Conservation (phyloP, 2,113 vertebrate genomes). For the Atractosteus spatula region DNA sequence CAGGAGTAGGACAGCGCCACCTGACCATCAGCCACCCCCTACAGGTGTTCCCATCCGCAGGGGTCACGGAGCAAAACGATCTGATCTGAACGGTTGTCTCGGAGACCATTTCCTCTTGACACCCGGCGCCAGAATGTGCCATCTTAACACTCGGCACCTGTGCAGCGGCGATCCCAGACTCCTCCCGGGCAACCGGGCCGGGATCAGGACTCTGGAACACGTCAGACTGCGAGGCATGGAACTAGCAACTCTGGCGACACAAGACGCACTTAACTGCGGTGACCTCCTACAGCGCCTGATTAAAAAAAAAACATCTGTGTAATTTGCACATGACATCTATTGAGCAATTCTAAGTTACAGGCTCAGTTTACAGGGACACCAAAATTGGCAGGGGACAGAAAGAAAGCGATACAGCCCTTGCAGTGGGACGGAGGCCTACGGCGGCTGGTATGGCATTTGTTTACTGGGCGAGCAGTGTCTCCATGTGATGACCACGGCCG, state of each 20-base stretch:
- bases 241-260: not conserved
- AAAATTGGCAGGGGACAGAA: slow-evolving; percentile 34
- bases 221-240: not conserved
- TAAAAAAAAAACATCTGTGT: not conserved
- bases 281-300: slow-evolving; percentile 1
- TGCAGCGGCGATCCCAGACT: too few species aligned
- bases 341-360: slow-evolving; percentile 38
- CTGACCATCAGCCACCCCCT: too few species aligned
- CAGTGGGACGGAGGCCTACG: not conserved
- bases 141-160: too few species aligned
- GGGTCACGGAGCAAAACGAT: too few species aligned
- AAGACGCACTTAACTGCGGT: not conserved
- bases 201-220: too few species aligned
- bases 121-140: too few species aligned
- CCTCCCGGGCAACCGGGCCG: too few species aligned
- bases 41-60: too few species aligned
- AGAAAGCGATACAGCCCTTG: slow-evolving; percentile 24
- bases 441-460: not conserved
- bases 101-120: too few species aligned
- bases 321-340: slow-evolving; percentile 15
- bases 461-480: not conserved
- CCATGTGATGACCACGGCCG: slow-evolving; percentile 5
- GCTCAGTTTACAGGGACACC: not conserved
- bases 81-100: too few species aligned
- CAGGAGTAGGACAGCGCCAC: too few species aligned